A percentile compares a stretch with the other conserved stretches of the same genome.
Conservation (phyloP, 2,113 vertebrate genomes). For the Dicaeum eximium region DNA sequence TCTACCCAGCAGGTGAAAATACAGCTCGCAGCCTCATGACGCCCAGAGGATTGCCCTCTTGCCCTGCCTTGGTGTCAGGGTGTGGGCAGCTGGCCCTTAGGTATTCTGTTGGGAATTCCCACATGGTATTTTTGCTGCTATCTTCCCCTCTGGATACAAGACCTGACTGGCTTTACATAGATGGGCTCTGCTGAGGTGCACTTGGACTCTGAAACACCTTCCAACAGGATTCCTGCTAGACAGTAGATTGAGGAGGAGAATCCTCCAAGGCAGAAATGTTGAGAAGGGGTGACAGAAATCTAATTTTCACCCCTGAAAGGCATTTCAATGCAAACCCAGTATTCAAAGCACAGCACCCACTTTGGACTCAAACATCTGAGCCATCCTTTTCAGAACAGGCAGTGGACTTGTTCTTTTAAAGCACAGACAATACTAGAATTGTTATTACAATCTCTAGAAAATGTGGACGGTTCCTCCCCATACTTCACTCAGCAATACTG, state of each 20-base stretch:
- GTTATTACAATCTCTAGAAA: neutral
- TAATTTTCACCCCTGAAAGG: neutral
- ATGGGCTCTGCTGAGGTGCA: neutral
- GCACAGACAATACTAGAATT: neutral
- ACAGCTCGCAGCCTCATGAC: neutral
- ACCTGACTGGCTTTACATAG: neutral
- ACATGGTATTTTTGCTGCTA: neutral
- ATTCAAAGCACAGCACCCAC: neutral
- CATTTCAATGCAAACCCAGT: rapidly evolving
- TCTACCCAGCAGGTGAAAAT: neutral
- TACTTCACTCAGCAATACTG: neutral
- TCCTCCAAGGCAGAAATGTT: neutral
- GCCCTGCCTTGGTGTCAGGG: neutral
- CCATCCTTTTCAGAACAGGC: neutral
- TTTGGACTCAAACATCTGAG: neutral
- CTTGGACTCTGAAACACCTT: neutral
- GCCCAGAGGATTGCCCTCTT: neutral
- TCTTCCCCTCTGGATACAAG: neutral
- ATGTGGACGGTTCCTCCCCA: neutral
- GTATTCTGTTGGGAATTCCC: neutral
- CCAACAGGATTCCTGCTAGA: neutral
- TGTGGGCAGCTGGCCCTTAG: neutral
- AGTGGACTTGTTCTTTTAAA: neutral
- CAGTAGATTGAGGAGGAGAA: neutral
- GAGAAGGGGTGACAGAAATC: neutral